phyloP scores from a whole-genome alignment of 2,113 vertebrate genomes.

The Macquaria australasica region DNA sequence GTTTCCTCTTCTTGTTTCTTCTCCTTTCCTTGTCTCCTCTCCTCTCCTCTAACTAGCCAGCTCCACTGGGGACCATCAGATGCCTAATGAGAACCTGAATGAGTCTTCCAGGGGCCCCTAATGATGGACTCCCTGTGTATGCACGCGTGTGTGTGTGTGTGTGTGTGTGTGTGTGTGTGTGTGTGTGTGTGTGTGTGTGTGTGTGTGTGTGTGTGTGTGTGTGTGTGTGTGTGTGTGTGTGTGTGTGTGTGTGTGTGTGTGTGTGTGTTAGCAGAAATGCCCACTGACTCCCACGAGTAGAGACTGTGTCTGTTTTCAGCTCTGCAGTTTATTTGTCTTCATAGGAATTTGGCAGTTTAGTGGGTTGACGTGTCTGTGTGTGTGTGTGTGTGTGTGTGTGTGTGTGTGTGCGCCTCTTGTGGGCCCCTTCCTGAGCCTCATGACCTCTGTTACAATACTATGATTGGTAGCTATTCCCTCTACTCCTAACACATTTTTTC shows the following conservation, averaged over 20 bases:
- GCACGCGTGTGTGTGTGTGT: constrained; percentile 13
- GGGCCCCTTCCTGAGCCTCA: constrained; percentile 36
- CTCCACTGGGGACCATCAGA: constrained; percentile 25
- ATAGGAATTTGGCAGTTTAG: constrained; percentile 67
- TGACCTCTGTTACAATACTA: constrained; percentile 48
- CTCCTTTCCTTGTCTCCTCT: no score
- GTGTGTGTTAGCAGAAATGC: constrained; percentile 18
- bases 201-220: constrained; percentile 22
- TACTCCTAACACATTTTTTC: constrained; percentile 45
- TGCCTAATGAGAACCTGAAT: constrained; percentile 62
- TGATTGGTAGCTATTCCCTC: constrained; percentile 54
- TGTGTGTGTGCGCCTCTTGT: constrained; percentile 15
- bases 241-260: constrained; percentile 20
- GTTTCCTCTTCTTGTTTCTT: neutral
- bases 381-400: constrained; percentile 12
- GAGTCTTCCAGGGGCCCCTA: constrained; percentile 54
- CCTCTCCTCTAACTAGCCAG: constrained; percentile 20
- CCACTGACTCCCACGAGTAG: constrained; percentile 33
- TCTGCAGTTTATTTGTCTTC: constrained; percentile 53
- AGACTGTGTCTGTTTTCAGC: constrained; percentile 57
- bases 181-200: constrained; percentile 19
- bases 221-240: constrained; percentile 19
- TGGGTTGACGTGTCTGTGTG: constrained; percentile 23
- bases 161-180: constrained; percentile 22
- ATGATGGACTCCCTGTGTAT: constrained; percentile 48